phyloP scores from a whole-genome alignment of 1,140 invertebrate genomes.

The Aphelinus atriplicis region DNA sequence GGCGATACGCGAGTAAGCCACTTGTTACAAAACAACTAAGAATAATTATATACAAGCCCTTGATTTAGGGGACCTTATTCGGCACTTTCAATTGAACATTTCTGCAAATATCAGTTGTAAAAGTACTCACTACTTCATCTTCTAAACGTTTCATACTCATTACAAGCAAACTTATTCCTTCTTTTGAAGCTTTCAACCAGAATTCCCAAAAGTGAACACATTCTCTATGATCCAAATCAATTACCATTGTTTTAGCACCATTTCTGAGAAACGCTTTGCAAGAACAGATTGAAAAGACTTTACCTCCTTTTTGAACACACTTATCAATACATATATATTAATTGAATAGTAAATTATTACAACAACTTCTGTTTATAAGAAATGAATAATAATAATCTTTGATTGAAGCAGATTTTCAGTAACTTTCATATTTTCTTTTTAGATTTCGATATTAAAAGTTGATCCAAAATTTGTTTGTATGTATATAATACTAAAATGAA shows the following conservation, averaged over 20 bases:
- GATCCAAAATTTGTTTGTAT: too few species aligned
- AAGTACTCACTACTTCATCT: background rate
- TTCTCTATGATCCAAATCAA: background rate
- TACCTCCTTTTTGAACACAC: too few species aligned
- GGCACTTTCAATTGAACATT: background rate
- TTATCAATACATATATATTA: too few species aligned
- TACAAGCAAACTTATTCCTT: background rate
- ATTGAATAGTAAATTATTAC: too few species aligned
- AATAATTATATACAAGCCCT: background rate
- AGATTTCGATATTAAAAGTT: too few species aligned
- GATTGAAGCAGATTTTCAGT: background rate
- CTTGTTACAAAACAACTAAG: background rate
- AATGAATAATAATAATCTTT: too few species aligned
- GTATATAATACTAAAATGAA: too few species aligned
- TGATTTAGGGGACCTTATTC: background rate
- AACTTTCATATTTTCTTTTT: background rate
- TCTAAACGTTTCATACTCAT: background rate
- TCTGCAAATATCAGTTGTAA: background rate
- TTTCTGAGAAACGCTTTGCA: background rate
- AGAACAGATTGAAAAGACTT: background rate
- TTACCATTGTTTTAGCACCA: constrained; percentile 2
- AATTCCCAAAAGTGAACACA: background rate
- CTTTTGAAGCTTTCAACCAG: background rate
- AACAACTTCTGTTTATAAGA: too few species aligned
- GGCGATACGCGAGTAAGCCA: background rate